Evolutionary conservation across 2,888 invertebrate genomes (phyloP), one percentile per base, ranked within the genome.

Genomic region (Mystacides longicornis): DNA sequence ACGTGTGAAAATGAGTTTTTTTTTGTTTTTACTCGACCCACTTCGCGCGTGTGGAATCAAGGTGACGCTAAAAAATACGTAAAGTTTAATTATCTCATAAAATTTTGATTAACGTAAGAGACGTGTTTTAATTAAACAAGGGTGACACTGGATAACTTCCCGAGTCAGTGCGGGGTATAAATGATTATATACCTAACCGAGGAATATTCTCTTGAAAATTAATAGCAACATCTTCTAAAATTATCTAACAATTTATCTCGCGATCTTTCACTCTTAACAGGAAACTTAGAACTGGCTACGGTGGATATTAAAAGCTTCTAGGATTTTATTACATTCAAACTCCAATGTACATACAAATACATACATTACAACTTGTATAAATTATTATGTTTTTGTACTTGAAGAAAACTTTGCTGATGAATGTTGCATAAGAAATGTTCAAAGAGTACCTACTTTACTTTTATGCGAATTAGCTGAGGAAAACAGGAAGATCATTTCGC

Each of bases 81-180:
- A n/a, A 37, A 14, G 37, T 37, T 51, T 51, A 51, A 51, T 51
- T 51, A 51, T 43, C 23, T 43, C 43, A 21, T 43, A 51, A 51
- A 51, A 43, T 51, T 43, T 43, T 51, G 51, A 51, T 51, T 22
- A 51, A 51, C 42, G 42, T 43, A 7, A 43, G 37, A 18, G 21
- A 37, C 37, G 22, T 51, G 31, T 21, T 19, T 23, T 43, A 51
- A 51, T 43, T 43, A 51, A 42, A 21, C n/a, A 37, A 14, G n/a
- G 37, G 37, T 51, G 51, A 43, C 43, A 23, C 43, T 22, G 43
- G 23, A 43, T 43, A 22, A 37, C n/a, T 37, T 37, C 7, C 14
- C 14, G 37, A 37, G 37, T 37, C 14, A 37, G n/a, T 37, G 14
- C 37, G 16, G 14, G 16, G 37, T 37, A 37, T 37, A 37, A 37